phyloP scores from a whole-genome alignment of 1,140 invertebrate species.

The Penaeus vannamei region DNA sequence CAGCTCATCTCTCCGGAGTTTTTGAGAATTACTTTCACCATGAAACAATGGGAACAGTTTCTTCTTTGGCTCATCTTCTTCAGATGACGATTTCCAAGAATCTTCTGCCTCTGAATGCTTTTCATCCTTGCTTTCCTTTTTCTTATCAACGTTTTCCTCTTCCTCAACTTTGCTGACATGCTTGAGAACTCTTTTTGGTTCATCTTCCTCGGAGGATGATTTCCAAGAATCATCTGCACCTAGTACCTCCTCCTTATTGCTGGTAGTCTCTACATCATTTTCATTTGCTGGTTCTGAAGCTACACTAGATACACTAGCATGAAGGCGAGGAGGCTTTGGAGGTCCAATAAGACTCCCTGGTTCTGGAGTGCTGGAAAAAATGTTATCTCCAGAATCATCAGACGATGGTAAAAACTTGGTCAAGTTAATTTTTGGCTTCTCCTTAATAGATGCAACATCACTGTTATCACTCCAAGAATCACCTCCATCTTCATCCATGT shows the following conservation, averaged over 20 bases:
- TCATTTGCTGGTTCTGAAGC: constrained; percentile 13
- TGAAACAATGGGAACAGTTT: constrained; percentile 20
- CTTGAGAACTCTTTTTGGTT: background rate
- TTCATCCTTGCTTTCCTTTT: background rate
- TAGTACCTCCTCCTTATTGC: background rate
- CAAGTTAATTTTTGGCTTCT: constrained; percentile 53
- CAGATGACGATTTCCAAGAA: constrained; percentile 60
- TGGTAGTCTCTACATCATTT: background rate
- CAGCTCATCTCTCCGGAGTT: too few relatives aligned
- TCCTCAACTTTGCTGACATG: too few relatives aligned
- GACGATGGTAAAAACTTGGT: constrained; percentile 53
- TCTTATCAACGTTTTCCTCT: background rate
- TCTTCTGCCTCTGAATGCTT: constrained; percentile 24
- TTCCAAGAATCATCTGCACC: constrained; percentile 53
- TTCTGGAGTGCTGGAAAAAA: background rate
- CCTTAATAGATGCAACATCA: constrained; percentile 51
- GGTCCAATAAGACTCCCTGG: constrained; percentile 27
- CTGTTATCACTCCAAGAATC: constrained; percentile 59
- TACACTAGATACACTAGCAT: constrained; percentile 49
- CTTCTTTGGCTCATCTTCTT: constrained; percentile 45
- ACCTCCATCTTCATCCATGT: constrained; percentile 25
- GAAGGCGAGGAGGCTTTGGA: constrained; percentile 51
- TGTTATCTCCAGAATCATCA: constrained; percentile 44
- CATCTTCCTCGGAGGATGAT: constrained; percentile 55
- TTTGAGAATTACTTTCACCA: background rate